Conservation (phyloP, 2,797 vertebrate species). For the Phrynocephalus guinanensis region DNA sequence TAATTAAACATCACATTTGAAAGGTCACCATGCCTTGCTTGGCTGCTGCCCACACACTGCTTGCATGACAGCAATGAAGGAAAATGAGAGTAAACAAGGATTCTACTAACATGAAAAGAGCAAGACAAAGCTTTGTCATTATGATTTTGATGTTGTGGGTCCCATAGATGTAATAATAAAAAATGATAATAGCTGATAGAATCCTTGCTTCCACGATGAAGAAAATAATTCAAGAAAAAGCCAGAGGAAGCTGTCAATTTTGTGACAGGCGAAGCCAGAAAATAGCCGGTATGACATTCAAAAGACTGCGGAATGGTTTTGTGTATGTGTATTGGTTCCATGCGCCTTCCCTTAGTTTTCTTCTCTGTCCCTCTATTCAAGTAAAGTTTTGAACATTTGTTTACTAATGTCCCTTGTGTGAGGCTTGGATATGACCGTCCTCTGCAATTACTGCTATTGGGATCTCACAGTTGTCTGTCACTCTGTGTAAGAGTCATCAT, state of each 20-base stretch:
- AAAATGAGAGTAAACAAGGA: constrained; percentile 26
- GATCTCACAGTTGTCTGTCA: background rate
- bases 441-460: background rate
- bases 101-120: constrained; percentile 17
- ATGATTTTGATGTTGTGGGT: constrained; percentile 2
- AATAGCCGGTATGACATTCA: background rate
- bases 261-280: background rate
- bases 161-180: background rate
- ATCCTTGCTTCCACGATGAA: background rate
- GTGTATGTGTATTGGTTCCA: background rate
- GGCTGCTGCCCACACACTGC: constrained; percentile 30
- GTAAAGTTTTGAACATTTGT: background rate
- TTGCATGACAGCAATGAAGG: constrained; percentile 24
- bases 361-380: background rate
- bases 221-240: background rate
- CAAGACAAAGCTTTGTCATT: rapidly evolving
- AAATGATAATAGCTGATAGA: background rate
- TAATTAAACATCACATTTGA: constrained; percentile 71
- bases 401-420: background rate
- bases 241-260: background rate
- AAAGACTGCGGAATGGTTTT: background rate
- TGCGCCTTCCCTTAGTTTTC: background rate
- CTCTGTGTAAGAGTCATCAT: background rate
- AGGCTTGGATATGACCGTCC: no score
- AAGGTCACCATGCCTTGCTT: constrained; percentile 69